These are phyloP conservation scores for Microchrysa polita DNA, from an alignment of 2,888 invertebrate genomes.

Conservation along the genomic window DNA sequence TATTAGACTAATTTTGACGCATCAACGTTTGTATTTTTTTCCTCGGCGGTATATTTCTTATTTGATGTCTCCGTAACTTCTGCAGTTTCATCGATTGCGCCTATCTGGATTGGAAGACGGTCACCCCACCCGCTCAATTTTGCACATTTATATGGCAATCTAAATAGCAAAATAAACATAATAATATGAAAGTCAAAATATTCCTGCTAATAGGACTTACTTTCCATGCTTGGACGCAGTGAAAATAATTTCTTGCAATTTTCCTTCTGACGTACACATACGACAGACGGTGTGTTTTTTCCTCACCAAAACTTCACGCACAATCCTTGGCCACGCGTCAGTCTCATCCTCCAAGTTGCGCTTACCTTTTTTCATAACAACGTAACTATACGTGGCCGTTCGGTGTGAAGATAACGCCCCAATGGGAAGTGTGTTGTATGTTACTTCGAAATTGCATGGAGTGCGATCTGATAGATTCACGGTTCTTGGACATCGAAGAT, in stretches of 20 bases:
- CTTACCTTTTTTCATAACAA: constrained; percentile 81
- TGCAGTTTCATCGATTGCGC: background rate
- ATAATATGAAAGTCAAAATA: background rate
- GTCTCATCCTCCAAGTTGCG: constrained; percentile 60
- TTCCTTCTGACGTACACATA: constrained; percentile 78
- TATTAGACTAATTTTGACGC: too few relatives aligned
- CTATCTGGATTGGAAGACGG: constrained; percentile 73
- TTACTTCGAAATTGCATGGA: constrained; percentile 81
- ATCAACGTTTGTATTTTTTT: too few relatives aligned
- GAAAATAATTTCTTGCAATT: constrained; percentile 79
- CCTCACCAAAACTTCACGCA: constrained; percentile 75
- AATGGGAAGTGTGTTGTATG: constrained; percentile 70
- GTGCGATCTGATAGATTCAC: constrained; percentile 67
- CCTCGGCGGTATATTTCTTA: too few relatives aligned
- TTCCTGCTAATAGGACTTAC: constrained; percentile 62
- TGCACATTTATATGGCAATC: constrained; percentile 77
- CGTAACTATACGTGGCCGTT: constrained; percentile 78
- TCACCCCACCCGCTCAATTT: constrained; percentile 83
- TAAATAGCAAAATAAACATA: constrained; percentile 59
- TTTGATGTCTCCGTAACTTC: too few relatives aligned
- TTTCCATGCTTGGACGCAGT: constrained; percentile 79
- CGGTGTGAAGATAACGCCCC: constrained; percentile 61
- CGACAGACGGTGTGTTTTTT: constrained; percentile 80
- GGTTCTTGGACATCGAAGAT: constrained; percentile 77
- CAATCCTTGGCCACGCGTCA: constrained; percentile 80